A percentile compares a stretch with the other conserved stretches of the same genome.
Evolutionary conservation across 2,113 vertebrate genomes (phyloP).

Genomic region (Colius striatus): DNA sequence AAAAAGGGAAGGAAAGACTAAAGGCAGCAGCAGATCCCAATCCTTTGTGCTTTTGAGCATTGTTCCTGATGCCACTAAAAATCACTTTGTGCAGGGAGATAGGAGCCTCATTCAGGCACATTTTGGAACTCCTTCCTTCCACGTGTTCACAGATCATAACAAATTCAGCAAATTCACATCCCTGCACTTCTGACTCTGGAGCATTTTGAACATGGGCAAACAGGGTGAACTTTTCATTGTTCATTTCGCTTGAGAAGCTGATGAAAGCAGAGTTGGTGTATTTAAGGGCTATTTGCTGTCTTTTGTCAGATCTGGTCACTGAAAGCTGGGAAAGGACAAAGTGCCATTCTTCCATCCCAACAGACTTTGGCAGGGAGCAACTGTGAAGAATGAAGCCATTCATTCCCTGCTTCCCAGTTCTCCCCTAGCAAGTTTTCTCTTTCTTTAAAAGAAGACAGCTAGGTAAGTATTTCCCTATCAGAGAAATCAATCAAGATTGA

Average conservation of each 20-base stretch:
- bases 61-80: background rate
- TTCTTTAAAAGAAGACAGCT: background rate
- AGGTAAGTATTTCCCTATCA: constrained; percentile 18
- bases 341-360: constrained; percentile 11
- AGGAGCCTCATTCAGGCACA: background rate
- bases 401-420: background rate
- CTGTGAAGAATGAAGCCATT: constrained; percentile 45
- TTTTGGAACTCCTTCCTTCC: background rate
- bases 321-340: constrained; percentile 39
- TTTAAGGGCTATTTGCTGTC: constrained; percentile 42
- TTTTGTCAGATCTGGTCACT: constrained; percentile 45
- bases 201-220: background rate
- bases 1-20: background rate
- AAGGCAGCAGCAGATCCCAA: background rate
- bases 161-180: background rate
- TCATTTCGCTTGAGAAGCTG: constrained; percentile 23
- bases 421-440: background rate
- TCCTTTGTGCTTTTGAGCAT: background rate
- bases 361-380: constrained; percentile 39
- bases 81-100: background rate
- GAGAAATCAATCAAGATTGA: background rate
- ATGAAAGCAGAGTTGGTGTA: constrained; percentile 5
- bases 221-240: background rate
- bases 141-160: background rate
- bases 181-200: background rate